phyloP scores from a whole-genome alignment of 1,140 invertebrate genomes.

The Heliconius hewitsoni region DNA sequence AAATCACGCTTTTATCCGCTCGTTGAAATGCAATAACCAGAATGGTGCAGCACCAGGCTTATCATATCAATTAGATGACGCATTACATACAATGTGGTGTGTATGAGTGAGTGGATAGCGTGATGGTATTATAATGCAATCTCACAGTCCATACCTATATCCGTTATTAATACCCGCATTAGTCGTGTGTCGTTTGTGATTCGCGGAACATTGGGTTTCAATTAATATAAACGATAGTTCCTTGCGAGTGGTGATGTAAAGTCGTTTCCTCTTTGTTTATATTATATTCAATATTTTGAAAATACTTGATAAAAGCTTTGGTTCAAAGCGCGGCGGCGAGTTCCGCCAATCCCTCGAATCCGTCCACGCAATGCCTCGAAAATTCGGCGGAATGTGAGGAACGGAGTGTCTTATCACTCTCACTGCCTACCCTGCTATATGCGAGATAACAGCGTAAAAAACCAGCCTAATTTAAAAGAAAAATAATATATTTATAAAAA shows the following conservation, averaged over 20 bases:
- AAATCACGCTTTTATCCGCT: not conserved
- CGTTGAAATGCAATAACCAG: not conserved
- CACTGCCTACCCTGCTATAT: no score
- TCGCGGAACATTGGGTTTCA: not conserved
- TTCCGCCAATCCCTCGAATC: no score
- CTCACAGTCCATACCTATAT: not conserved
- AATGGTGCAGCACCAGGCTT: not conserved
- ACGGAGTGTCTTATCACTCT: no score
- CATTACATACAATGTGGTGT: conserved; percentile 3
- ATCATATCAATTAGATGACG: conserved; percentile 3
- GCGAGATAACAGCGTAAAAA: no score
- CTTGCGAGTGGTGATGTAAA: not conserved
- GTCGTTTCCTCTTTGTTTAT: not conserved
- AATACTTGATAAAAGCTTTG: no score
- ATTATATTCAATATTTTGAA: not conserved
- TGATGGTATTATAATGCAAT: not conserved
- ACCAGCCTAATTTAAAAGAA: no score
- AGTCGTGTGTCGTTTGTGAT: not conserved
- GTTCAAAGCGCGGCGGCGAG: no score
- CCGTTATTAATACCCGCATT: not conserved
- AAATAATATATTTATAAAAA: no score
- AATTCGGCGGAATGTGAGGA: no score
- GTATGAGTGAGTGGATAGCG: not conserved
- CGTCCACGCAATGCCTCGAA: no score
- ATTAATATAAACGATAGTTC: not conserved